A percentile compares a stretch with the other conserved stretches of the same genome.
phyloP scores from a whole-genome alignment of 30 jellyfish, hydroid and myxozoan species.

The Mastigias papua region DNA sequence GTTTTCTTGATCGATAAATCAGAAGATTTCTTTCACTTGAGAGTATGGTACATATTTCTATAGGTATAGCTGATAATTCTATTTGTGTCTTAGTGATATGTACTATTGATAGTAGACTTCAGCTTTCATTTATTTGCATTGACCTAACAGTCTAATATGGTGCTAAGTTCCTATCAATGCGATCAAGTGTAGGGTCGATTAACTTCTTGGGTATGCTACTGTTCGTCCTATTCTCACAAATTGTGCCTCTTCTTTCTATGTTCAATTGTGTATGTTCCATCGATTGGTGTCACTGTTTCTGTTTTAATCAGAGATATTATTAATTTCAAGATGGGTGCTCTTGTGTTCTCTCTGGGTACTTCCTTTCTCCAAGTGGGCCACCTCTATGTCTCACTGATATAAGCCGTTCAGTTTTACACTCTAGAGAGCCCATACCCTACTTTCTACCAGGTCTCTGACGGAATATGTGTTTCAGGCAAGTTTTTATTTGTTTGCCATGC shows the following conservation, averaged over 20 bases:
- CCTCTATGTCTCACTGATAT: too few relatives aligned
- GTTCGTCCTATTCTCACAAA: neutral
- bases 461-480: too few relatives aligned
- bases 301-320: neutral
- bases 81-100: neutral
- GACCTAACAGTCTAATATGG: neutral
- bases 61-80: neutral
- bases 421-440: too few relatives aligned
- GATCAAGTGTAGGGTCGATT: neutral
- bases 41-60: neutral
- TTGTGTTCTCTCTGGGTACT: too few relatives aligned
- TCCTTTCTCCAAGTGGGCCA: too few relatives aligned
- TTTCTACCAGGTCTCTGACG: too few relatives aligned
- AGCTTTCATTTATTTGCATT: neutral
- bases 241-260: neutral
- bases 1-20: constrained; percentile 19
- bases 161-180: neutral
- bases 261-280: neutral
- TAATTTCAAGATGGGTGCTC: neutral
- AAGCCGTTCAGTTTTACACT: too few relatives aligned
- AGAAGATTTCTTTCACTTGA: constrained; percentile 5
- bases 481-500: too few relatives aligned
- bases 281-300: neutral
- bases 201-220: neutral
- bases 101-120: neutral